Evolutionary conservation across 2,797 vertebrate species (phyloP).

Genomic region (Margarornis squamiger): DNA sequence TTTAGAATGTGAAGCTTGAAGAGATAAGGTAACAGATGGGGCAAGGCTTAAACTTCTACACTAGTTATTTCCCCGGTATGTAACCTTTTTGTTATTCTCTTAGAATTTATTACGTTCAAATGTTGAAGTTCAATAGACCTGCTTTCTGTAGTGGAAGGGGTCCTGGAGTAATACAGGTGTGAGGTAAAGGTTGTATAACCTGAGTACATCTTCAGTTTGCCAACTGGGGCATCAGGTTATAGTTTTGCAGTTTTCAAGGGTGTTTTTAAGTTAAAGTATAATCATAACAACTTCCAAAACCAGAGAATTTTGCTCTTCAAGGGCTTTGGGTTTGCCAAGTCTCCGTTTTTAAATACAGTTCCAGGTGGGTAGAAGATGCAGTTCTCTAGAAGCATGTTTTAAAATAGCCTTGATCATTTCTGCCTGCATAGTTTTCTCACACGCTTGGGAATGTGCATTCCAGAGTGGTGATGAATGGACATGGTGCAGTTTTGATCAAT

Average conservation of each 20-base stretch:
- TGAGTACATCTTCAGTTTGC: background rate
- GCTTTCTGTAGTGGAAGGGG: background rate
- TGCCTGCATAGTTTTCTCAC: background rate
- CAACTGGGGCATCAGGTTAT: background rate
- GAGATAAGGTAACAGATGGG: background rate
- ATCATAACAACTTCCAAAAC: background rate
- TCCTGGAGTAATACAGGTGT: background rate
- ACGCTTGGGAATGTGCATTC: background rate
- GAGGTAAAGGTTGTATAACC: background rate
- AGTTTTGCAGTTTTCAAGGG: background rate
- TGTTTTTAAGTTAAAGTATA: background rate
- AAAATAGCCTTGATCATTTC: background rate
- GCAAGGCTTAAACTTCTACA: background rate
- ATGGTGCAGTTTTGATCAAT: background rate
- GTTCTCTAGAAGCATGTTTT: background rate
- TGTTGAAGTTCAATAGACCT: background rate
- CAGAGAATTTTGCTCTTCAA: background rate
- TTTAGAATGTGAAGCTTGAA: background rate
- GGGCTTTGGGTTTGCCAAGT: background rate
- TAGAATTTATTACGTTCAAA: background rate
- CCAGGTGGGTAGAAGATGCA: background rate
- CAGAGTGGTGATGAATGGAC: slow-evolving; percentile 6
- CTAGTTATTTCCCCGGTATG: background rate
- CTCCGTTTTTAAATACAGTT: background rate
- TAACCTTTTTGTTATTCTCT: background rate